A percentile compares a stretch with the other conserved stretches of the same genome.
Evolutionary conservation across 2,888 invertebrate genomes (phyloP).

Genomic region (Lysandra bellargus): DNA sequence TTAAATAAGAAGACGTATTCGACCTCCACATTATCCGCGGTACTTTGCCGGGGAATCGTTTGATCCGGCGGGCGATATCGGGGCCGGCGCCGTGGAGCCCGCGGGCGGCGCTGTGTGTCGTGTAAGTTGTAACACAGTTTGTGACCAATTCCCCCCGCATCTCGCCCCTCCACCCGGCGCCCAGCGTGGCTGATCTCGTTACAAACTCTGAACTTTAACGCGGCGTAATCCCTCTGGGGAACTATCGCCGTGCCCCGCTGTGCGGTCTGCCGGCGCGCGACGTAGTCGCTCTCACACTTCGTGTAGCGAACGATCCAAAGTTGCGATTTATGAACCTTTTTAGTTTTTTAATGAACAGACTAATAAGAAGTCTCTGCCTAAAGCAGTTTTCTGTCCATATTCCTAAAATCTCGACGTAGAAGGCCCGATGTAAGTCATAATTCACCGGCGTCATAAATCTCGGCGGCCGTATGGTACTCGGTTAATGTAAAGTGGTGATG

Average conservation of each 20-base stretch:
- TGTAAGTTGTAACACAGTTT: neutral
- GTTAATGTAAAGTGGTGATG: no score
- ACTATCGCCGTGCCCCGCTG: neutral
- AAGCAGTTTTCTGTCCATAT: no score
- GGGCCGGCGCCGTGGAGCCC: neutral
- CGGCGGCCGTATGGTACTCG: no score
- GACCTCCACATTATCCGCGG: neutral
- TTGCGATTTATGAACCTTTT: no score
- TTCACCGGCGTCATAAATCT: no score
- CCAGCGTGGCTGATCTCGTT: neutral
- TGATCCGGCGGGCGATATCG: neutral
- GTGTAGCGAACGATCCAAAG: neutral
- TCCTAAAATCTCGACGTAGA: no score
- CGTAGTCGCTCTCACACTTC: neutral
- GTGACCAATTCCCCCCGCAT: neutral
- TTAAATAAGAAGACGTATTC: neutral
- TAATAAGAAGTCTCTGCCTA: no score
- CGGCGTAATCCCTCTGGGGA: neutral
- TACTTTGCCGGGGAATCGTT: neutral
- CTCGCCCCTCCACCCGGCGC: neutral
- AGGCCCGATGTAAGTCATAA: no score
- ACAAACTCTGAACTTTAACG: conserved; percentile 11
- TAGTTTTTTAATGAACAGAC: no score
- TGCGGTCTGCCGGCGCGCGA: neutral
- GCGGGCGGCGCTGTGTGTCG: neutral